Evolutionary conservation across 2,888 invertebrate species (phyloP), one percentile per base, ranked within the genome.

Genomic region (Spialia ferax): DNA sequence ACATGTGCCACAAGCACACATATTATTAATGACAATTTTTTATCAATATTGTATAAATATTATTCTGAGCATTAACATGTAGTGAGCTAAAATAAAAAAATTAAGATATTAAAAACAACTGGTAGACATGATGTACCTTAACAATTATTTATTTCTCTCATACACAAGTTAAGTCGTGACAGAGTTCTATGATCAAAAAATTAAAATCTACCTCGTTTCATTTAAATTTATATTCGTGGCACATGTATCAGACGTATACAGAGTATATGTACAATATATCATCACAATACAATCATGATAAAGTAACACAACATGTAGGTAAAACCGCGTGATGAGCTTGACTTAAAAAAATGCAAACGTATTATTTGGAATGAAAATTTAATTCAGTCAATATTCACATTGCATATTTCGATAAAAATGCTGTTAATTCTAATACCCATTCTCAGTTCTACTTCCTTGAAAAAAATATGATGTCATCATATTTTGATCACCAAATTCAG

Each of bases 351-450:
- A 73, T 69, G 69, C 70, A 68, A 71, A 74, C 35, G 65, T 57
- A 69, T 72, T 56, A 64, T 70, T 75, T 77, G 83, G 81, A 82
- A 84, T 81, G 81, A 79, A 82, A 73, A 75, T 71, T 75, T 71
- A 73, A 75, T 78, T 82, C 79, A 80, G 80, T 81, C 80, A 73
- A 74, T 74, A 75, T 73, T 72, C 73, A 74, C 71, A 74, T 72
- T 62, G 71, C 70, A 61, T 59, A 69, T 71, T 69, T 70, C 70
- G 68, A 71, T 71, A 74, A 75, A 70, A 63, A 70, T 72, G 32
- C n/a, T 20, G 11, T 54, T 32, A 26, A 15, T 29, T n/a, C 23
- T 26, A 52, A 11, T 22, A 23, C 52, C 52, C 23, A 13, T 52
- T 23, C 18, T 50, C 48, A 10, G 45, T 45, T 45, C 15, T 18